Evolutionary conservation across 2,888 invertebrate genomes (phyloP), one percentile per base, ranked within the genome.

Genomic region (Pseudanteris insignis): DNA sequence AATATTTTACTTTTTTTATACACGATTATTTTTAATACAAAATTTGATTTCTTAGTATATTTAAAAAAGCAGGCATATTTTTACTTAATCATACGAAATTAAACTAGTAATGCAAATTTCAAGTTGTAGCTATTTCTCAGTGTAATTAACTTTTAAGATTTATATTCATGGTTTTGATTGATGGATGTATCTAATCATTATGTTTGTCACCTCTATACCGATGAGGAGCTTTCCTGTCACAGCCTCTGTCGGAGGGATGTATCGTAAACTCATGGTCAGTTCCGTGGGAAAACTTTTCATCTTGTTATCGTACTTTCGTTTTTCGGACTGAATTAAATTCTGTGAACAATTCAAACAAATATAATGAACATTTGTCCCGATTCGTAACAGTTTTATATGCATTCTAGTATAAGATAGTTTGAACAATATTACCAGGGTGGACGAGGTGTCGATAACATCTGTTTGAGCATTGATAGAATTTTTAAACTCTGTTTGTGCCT

Each of bases 191-290:
- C n/a, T n/a, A n/a, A n/a, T n/a, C n/a, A n/a, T n/a, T n/a, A 21
- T 21, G 21, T 4, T 21, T 21, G 21, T 15, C 65, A 80, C 79
- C 76, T 79, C 78, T 53, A 80, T 72, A 10, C 77, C 77, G 28
- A 80, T 74, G 5, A 78, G 70, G 15, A 80, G 68, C 55, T 78
- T 80, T 11, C 78, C 79, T 2, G 69, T 65, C 7, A 75, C 69
- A 5, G 68, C 65, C 32, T 74, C 74, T 29, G 69, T 72, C 7
- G 73, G 71, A 12, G 76, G 78, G 14, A 79, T 65, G 59, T 76
- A 80, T 38, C 78, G 76, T 21, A 80, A 66, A 37, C 76, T 80
- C 68, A 80, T 69, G 5, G 77, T 80, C 43, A 80, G 47, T 65
- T 79, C 79, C 0, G 78, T 77, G 1, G 78, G 77, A 65, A 77